Percentiles rank a stretch among this genome's conserved stretches.
phyloP scores from a whole-genome alignment of 2,888 invertebrate genomes.

The Phyto melanocephala region DNA sequence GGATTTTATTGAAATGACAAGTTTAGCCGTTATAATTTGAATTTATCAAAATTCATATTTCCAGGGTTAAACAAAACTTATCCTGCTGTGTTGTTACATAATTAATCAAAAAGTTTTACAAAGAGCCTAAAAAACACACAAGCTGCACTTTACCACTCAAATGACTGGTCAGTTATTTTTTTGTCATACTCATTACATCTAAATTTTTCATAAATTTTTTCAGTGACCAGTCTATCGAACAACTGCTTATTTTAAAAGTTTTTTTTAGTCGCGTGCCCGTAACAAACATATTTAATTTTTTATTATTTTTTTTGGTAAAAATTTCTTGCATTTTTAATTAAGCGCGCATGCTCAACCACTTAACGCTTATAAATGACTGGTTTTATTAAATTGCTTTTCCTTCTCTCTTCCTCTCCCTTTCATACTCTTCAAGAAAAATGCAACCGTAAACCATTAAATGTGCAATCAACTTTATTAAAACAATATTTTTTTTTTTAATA shows the following conservation, averaged over 20 bases:
- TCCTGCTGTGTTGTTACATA: constrained; percentile 51
- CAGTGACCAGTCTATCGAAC: background rate
- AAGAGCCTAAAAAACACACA: constrained; percentile 35
- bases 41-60: background rate
- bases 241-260: constrained; percentile 23
- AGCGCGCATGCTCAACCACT: constrained; percentile 63
- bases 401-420: background rate
- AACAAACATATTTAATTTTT: background rate
- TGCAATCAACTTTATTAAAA: background rate
- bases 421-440: background rate
- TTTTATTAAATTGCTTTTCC: constrained; percentile 29
- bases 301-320: background rate
- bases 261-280: constrained; percentile 42
- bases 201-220: background rate
- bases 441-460: constrained; percentile 5
- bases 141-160: constrained; percentile 36
- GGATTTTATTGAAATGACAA: background rate
- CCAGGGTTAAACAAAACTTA: background rate
- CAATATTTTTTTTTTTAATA: background rate
- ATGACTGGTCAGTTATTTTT: constrained; percentile 34
- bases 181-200: background rate
- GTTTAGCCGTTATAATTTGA: constrained; percentile 35
- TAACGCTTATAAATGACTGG: constrained; percentile 46
- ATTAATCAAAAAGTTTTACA: constrained; percentile 49
- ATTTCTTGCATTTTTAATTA: constrained; percentile 45